A percentile compares a stretch with the other conserved stretches of the same genome.
phyloP scores from a whole-genome alignment of 2,113 vertebrate species.

The Crotalus horridus region DNA sequence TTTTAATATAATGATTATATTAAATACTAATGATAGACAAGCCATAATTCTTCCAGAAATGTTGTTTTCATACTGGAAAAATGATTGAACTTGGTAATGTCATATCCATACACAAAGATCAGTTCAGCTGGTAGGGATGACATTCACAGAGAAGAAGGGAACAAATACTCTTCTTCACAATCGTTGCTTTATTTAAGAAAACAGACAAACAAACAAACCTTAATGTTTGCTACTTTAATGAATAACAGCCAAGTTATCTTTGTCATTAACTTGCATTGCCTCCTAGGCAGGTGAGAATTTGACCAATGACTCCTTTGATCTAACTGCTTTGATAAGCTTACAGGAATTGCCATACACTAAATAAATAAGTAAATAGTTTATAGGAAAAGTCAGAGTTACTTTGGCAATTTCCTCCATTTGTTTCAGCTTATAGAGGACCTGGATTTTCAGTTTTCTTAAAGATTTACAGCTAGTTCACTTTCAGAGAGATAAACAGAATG shows the following conservation, averaged over 20 bases:
- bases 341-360: neutral
- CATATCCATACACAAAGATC: neutral
- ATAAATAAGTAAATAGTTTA: neutral
- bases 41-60: neutral
- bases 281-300: neutral
- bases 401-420: neutral
- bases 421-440: neutral
- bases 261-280: neutral
- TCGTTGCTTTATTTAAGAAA: neutral
- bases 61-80: neutral
- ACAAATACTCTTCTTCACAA: neutral
- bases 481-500: neutral
- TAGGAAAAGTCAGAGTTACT: neutral
- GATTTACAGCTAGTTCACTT: neutral
- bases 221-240: neutral
- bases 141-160: rapidly evolving
- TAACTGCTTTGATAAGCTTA: neutral
- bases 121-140: neutral
- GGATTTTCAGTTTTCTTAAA: neutral
- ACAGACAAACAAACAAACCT: neutral
- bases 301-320: neutral
- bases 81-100: neutral
- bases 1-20: too few species aligned
- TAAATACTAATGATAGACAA: neutral
- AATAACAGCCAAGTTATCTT: neutral